These are phyloP conservation scores for Sturnus vulgaris DNA, from an alignment of 2,113 vertebrate genomes.

Conservation along the genomic window DNA sequence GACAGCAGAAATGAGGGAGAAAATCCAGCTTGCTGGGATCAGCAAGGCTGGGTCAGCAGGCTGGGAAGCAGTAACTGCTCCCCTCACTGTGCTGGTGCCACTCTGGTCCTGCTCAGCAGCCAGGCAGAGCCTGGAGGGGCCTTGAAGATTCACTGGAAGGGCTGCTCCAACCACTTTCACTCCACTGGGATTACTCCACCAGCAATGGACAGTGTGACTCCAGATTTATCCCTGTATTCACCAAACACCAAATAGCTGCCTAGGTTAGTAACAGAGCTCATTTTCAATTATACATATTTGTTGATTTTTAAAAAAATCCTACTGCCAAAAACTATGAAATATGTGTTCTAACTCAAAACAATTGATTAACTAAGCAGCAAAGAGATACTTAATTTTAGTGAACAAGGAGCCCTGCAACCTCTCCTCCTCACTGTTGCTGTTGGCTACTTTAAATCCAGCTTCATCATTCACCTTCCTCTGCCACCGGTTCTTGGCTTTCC, in stretches of 20 bases:
- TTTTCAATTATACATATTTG: not conserved
- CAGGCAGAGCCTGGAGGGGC: not conserved
- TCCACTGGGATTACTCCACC: accelerated
- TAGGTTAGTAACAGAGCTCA: not conserved
- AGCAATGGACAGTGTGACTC: not conserved
- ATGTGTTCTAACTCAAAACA: not conserved
- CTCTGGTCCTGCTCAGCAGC: not conserved
- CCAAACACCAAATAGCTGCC: not conserved
- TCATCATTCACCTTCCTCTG: not conserved
- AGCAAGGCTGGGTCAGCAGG: not conserved
- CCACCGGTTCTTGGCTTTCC: not conserved
- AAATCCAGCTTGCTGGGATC: not conserved
- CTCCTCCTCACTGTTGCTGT: not conserved
- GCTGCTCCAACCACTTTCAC: not conserved
- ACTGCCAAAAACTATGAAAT: not conserved
- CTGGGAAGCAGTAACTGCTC: not conserved
- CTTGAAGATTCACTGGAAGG: not conserved
- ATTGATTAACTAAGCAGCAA: not conserved
- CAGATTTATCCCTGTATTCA: not conserved
- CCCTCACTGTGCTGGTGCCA: accelerated
- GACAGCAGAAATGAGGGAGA: not conserved
- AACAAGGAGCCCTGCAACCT: not conserved
- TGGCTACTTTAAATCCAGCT: not conserved
- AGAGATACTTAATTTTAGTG: not conserved
- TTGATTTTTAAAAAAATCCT: not conserved